Base-by-base conservation (phyloP, 2,888 invertebrate species). In the Achlya flavicornis region DNA sequence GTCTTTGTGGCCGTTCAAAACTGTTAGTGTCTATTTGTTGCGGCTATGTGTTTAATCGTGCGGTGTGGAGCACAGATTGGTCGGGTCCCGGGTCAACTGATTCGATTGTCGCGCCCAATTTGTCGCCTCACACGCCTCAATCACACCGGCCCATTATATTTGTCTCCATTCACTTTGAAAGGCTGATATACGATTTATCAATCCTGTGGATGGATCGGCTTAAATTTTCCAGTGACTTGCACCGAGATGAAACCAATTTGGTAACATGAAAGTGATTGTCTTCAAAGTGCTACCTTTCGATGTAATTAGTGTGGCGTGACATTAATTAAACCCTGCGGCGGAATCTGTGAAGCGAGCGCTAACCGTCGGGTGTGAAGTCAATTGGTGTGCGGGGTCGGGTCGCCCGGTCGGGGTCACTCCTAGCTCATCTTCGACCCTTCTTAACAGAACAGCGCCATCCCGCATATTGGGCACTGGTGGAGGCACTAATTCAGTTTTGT, bases 71-170 rank as follows among this genome's bases (percentile, higher is more conserved):
- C 80, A 72, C 81, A 86, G 88, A 89, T 89, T 87, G 86, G 70
- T 66, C 70, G 76, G 78, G 76, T 78, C 84, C 67, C 81, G 88
- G 92, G 91, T 93, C 92, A 92, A 89, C 84, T 93, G 90, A 92
- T 90, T 91, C 88, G 91, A 92, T 92, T 90, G 90, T 85, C 90
- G 87, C 87, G 84, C 84, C 89, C 90, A 92, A 92, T 92, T 91
- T 89, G 89, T 89, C 86, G 82, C 85, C 85, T 74, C 79, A 81
- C 81, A 79, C 80, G 75, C 76, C 79, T 77, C 76, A 79, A 79
- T 77, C 76, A 81, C 81, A 82, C 80, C 78, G 75, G 75, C 77
- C 74, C 70, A 80, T 79, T 82, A 77, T 84, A 81, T 84, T 81
- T 81, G 77, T 79, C 78, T 82, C 53, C 53, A 53, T 53, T 53